These are phyloP conservation scores for Typhlomys cinereus DNA, from an alignment of 2,113 vertebrate genomes.

Conservation along the genomic window DNA sequence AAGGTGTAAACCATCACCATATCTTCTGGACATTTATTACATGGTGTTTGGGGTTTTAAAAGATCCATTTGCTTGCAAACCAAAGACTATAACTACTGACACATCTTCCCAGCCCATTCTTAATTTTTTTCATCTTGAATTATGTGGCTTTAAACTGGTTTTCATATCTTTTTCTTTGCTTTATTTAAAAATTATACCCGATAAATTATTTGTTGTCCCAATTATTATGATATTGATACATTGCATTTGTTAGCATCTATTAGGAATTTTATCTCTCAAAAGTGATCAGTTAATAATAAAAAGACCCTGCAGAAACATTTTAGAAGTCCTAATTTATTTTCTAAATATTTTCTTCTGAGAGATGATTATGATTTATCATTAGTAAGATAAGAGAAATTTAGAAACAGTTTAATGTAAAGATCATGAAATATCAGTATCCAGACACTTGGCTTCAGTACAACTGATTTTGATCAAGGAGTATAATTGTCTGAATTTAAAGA, in stretches of 20 bases:
- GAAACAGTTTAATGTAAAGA: not conserved
- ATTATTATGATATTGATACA: not conserved
- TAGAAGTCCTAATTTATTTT: not conserved
- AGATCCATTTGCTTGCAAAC: too few species aligned
- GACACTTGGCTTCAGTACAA: conserved; percentile 29
- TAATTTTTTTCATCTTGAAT: not conserved
- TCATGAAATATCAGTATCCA: not conserved
- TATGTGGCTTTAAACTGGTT: not conserved
- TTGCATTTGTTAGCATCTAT: not conserved
- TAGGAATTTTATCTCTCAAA: not conserved
- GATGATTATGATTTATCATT: conserved; percentile 29
- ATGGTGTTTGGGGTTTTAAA: too few species aligned
- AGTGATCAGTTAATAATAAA: conserved; percentile 1
- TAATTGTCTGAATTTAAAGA: conserved; percentile 27
- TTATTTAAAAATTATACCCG: not conserved
- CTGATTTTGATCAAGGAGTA: not conserved
- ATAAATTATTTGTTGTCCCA: not conserved
- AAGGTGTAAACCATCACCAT: too few species aligned
- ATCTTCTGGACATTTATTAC: too few species aligned
- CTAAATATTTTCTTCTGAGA: not conserved
- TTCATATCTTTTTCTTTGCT: not conserved
- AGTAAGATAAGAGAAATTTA: conserved; percentile 20
- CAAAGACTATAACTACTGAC: too few species aligned
- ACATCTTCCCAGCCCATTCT: too few species aligned
- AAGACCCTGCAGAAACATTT: not conserved